A percentile compares a stretch with the other conserved stretches of the same genome.
Evolutionary conservation across 2,113 vertebrate species (phyloP).

Genomic region (Ctenodactylus gundi): DNA sequence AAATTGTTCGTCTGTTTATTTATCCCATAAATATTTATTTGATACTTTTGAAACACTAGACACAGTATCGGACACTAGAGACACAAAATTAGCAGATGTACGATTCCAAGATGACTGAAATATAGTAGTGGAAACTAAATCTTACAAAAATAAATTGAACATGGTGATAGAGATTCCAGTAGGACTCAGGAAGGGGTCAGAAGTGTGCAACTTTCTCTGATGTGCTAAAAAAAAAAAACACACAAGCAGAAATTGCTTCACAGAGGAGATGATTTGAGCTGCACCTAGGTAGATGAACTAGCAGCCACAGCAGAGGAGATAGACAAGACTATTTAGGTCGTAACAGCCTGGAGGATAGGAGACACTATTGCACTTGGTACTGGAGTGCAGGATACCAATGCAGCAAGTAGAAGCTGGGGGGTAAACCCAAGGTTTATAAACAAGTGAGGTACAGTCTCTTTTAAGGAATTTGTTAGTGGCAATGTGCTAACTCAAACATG

Average conservation of each 20-base stretch:
- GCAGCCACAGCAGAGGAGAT: background rate
- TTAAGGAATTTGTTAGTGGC: background rate
- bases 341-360: background rate
- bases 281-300: background rate
- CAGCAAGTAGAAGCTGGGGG: background rate
- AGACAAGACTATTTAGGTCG: fast-evolving
- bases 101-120: background rate
- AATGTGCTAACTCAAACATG: background rate
- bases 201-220: background rate
- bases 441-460: background rate
- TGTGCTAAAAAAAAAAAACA: background rate
- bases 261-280: background rate
- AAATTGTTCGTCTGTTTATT: slow-evolving; percentile 43
- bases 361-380: no score
- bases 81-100: background rate
- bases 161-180: background rate
- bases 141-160: background rate
- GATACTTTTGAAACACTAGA: background rate
- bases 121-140: background rate
- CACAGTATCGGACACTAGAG: background rate
- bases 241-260: background rate
- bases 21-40: slow-evolving; percentile 52
- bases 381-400: background rate
- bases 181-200: background rate
- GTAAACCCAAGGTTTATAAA: background rate